Evolutionary conservation across 1,140 invertebrate genomes (phyloP).

Genomic region (Meteorus sp.): DNA sequence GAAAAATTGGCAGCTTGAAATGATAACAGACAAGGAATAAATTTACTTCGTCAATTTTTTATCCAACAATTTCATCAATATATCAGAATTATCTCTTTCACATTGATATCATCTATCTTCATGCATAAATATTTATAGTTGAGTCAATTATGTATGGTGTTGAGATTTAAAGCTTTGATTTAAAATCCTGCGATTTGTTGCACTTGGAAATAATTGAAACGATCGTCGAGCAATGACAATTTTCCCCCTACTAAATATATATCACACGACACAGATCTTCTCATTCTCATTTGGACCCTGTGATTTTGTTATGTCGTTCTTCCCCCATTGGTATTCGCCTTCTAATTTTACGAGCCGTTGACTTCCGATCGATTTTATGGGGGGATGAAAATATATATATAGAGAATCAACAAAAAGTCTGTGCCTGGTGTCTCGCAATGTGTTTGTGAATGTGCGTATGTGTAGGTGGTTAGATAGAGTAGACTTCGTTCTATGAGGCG

Average conservation of each 20-base stretch:
- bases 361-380: slow-evolving; percentile 49
- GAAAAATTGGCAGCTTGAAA: too few species aligned
- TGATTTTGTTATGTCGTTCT: slow-evolving; percentile 44
- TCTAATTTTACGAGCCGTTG: slow-evolving; percentile 60
- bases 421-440: not conserved
- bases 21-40: too few species aligned
- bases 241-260: slow-evolving; percentile 5
- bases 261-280: slow-evolving; percentile 2
- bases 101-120: too few species aligned
- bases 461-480: not conserved
- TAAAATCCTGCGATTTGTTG: slow-evolving; percentile 21
- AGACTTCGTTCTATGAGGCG: slow-evolving; percentile 11
- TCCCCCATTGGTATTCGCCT: too few species aligned
- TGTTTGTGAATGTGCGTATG: not conserved
- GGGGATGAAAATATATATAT: too few species aligned
- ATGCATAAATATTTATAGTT: not conserved
- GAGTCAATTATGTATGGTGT: slow-evolving; percentile 1
- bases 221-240: slow-evolving; percentile 17
- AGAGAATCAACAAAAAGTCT: not conserved
- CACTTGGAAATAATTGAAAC: slow-evolving; percentile 31
- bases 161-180: not conserved
- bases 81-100: too few species aligned
- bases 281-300: slow-evolving; percentile 9
- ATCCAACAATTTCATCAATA: too few species aligned
- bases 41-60: too few species aligned